Base-by-base conservation (phyloP, 2,113 vertebrate genomes). In the Upupa epops region DNA sequence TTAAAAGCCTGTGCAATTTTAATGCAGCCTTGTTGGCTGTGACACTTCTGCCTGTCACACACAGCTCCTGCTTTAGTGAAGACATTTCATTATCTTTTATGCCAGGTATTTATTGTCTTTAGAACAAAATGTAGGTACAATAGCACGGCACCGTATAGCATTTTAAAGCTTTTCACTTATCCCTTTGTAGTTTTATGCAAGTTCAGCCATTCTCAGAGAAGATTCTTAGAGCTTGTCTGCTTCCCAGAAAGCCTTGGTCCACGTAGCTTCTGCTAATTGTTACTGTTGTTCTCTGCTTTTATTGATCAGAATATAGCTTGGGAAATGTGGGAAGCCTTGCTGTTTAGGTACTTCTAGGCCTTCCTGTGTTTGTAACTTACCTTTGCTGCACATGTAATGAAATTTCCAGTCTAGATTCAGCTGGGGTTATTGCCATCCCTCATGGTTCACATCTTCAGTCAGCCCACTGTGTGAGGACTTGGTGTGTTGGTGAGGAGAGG, bases 11-110 rank as follows among this genome's bases (percentile, higher is more conserved):
- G 75, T 97, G 88, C 86, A 96, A 94, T 97, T 97, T 96, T 97
- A 97, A 97, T 95, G 78, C 61, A 95, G 52, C 83, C 75, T 95
- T 95, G 88, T 96, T 97, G 80, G 83, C 80, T 97, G 90, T 97
- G 91, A 95, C 87, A 94, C 63, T 95, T 96, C 76, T 91, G 77
- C 90, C 87, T 95, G 94, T 97, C 95, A 96, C 72, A 89, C 56
- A 69, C 45, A 90, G 61, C 71, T 95, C 65, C 51, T 96, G 88
- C 79, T 87, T 96, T 94, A 96, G 88, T 96, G 92, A 94, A 96
- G 71, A 74, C 93, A 94, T 96, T 96, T 97, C 55, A 95, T 97
- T 96, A 83, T 90, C 76, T 95, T 83, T 96, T 95, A 86, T 90
- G 69, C n/a, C 59, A 93, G 73, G 52, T 96, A 78, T 96, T 96